Conservation (phyloP, 1,140 invertebrate genomes). For the Danaus melanippus region DNA sequence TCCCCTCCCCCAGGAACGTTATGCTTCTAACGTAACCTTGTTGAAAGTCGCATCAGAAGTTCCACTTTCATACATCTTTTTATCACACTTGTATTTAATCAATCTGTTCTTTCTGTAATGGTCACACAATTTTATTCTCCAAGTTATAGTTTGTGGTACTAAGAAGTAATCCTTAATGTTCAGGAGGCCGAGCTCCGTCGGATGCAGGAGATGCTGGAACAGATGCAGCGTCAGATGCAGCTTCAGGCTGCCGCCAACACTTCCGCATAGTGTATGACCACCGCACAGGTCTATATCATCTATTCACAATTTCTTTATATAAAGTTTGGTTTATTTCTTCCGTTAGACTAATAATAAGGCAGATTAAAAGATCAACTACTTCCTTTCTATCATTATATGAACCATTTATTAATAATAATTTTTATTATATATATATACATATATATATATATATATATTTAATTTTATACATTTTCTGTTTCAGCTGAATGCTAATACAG, state of each 20-base stretch:
- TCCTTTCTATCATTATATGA: too few species aligned
- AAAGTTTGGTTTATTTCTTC: background rate
- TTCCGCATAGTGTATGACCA: conserved; percentile 46
- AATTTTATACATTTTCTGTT: conserved; percentile 13
- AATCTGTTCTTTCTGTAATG: too few species aligned
- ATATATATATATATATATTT: background rate
- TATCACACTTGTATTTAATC: too few species aligned
- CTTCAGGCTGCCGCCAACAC: conserved; percentile 70
- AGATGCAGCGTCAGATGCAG: conserved; percentile 94
- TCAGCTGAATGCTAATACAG: conserved; percentile 39
- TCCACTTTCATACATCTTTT: too few species aligned
- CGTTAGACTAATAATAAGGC: background rate
- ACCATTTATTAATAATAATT: too few species aligned
- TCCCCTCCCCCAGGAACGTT: too few species aligned
- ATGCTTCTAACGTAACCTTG: too few species aligned
- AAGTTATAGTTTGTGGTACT: background rate
- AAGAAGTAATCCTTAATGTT: background rate
- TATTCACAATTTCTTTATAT: background rate
- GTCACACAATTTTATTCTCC: too few species aligned
- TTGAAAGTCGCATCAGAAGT: too few species aligned
- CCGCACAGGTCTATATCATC: conserved; percentile 32
- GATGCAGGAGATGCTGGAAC: conserved; percentile 96
- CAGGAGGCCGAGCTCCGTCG: conserved; percentile 87
- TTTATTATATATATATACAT: too few species aligned
- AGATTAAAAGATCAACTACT: too few species aligned